A percentile compares a stretch with the other conserved stretches of the same genome.
These are phyloP conservation scores for Turritopsis rubra DNA, from an alignment of 30 jellyfish, hydroid and myxozoan species.

Conservation along the genomic window DNA sequence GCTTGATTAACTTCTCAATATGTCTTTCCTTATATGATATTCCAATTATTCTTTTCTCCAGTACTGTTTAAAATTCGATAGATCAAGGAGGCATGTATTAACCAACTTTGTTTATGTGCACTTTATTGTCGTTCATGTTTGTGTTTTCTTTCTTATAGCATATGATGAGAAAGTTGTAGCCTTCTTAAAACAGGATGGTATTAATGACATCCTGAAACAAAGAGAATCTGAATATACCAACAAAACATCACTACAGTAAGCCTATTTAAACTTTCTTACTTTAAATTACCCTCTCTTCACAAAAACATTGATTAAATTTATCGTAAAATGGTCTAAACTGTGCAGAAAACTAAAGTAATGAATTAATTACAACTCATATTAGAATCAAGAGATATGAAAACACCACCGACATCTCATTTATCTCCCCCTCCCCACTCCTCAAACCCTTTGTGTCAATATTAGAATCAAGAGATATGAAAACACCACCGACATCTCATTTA, in stretches of 20 bases:
- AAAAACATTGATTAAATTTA: neutral
- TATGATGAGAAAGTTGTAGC: conserved; percentile 94
- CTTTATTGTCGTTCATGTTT: too few species aligned
- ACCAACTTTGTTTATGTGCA: neutral
- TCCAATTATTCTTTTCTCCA: too few species aligned
- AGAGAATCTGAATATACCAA: conserved; percentile 51
- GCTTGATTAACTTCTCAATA: neutral
- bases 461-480: neutral
- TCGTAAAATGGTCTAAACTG: neutral
- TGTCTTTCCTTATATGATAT: too few species aligned
- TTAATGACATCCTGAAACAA: conserved; percentile 51
- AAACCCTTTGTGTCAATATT: too few species aligned
- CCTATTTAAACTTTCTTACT: too few species aligned
- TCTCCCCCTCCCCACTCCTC: too few species aligned
- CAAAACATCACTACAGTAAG: conserved; percentile 59
- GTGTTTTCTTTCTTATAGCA: too few species aligned
- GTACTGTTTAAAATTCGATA: too few species aligned
- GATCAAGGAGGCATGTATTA: neutral
- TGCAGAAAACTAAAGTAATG: neutral
- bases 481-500: neutral
- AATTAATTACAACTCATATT: neutral
- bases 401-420: neutral
- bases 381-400: neutral
- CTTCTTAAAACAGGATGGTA: conserved; percentile 71
- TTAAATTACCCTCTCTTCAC: neutral